These are phyloP conservation scores for Characodon lateralis DNA, from an alignment of 2,797 vertebrate species.

Conservation along the genomic window DNA sequence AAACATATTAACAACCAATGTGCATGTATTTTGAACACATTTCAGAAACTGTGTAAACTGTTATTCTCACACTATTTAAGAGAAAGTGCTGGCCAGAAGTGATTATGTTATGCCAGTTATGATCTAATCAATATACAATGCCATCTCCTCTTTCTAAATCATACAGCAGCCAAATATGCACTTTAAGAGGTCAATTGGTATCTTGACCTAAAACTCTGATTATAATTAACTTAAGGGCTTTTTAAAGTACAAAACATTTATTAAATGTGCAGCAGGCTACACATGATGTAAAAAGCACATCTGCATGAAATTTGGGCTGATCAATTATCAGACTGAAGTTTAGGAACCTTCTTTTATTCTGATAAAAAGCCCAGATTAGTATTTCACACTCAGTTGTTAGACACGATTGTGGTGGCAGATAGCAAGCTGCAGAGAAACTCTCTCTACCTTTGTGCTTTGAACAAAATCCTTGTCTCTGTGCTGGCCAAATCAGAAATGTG, in stretches of 20 bases:
- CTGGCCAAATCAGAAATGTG: slow-evolving; percentile 49
- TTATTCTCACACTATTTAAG: not conserved
- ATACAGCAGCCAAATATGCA: too few relatives aligned
- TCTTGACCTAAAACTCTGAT: too few relatives aligned
- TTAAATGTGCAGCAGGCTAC: not conserved
- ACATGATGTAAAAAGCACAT: not conserved
- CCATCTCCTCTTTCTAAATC: too few relatives aligned
- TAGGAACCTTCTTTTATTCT: slow-evolving; percentile 23
- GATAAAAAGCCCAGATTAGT: slow-evolving; percentile 45
- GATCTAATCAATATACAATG: not conserved
- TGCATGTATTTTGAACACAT: not conserved
- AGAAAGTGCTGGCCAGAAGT: not conserved
- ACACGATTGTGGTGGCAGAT: slow-evolving; percentile 56
- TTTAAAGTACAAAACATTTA: not conserved
- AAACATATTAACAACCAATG: not conserved
- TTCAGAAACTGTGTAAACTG: not conserved
- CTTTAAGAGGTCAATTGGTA: too few relatives aligned
- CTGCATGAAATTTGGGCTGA: slow-evolving; percentile 7
- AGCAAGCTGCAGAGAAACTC: slow-evolving; percentile 33
- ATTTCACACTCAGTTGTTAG: slow-evolving; percentile 53
- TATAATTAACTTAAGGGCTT: too few relatives aligned
- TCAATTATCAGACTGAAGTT: slow-evolving; percentile 36
- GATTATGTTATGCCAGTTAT: not conserved
- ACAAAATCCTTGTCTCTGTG: slow-evolving; percentile 46
- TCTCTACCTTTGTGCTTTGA: slow-evolving; percentile 35